Evolutionary conservation across 2,888 invertebrate genomes (phyloP), one percentile per base, ranked within the genome.

Genomic region (Lepetodrilus schrolli): DNA sequence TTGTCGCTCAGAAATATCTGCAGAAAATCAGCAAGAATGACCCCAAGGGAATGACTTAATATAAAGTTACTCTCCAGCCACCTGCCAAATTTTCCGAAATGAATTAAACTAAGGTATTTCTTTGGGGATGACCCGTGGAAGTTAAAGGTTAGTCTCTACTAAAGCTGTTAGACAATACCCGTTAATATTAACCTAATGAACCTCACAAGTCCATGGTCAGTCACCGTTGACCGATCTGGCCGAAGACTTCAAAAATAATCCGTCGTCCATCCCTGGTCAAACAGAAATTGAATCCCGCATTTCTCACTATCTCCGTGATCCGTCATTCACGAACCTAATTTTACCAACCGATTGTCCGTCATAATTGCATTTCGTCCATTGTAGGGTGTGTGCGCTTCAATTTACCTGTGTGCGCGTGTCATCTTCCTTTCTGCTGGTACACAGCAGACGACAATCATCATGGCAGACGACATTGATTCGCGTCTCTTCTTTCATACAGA

Each of bases 281-380:
- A 58, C 58, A 58, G 30, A 58, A 23, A 58, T 58, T 58, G 58
- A 58, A 58, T 34, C 58, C 58, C 13, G 17, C 26, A 23, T 17
- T 34, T 34, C 26, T 26, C 30, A 30, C 58, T n/a, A 30, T 30
- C 30, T 30, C 13, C 58, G 30, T 58, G 58, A 58, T 58, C 58
- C 26, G 13, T 30, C 58, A 58, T 58, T 58, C 58, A 58, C 30
- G 30, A 17, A 58, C 30, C 58, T 30, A 58, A 58, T 58, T 58
- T 58, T 34, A 17, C 26, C 30, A 30, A 30, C 58, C 30, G 58
- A 58, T 58, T 58, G 58, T 58, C 58, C 30, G 58, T 30, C 30
- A 58, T 58, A 58, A 58, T 58, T 58, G 58, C 58, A 58, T 58
- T 58, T 58, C 58, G 26, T 58, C 58, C 58, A 58, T 58, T 58